These are phyloP conservation scores for Blastobasis lacticolella DNA, from an alignment of 2,888 invertebrate genomes.

Conservation along the genomic window DNA sequence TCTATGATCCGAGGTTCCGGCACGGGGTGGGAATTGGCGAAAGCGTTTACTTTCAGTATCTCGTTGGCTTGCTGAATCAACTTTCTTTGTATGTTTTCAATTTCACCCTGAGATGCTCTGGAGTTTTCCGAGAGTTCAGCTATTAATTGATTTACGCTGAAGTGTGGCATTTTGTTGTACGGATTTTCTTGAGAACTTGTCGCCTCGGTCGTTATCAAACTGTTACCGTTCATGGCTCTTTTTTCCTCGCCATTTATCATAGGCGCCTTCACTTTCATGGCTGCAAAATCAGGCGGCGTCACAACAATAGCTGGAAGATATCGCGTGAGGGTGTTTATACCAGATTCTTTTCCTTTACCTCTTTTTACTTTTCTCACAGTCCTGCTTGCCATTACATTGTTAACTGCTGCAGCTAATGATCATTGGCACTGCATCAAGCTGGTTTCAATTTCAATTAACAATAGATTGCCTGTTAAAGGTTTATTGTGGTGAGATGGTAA, in stretches of 20 bases:
- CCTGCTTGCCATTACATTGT: constrained; percentile 79
- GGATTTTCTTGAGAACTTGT: constrained; percentile 20
- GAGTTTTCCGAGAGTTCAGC: constrained; percentile 63
- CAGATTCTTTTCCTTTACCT: constrained; percentile 63
- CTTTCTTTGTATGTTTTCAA: constrained; percentile 60
- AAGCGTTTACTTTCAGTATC: constrained; percentile 64
- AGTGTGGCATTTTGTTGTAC: constrained; percentile 42
- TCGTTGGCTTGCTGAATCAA: constrained; percentile 63
- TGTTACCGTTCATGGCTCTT: constrained; percentile 14
- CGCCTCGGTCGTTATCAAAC: constrained; percentile 12
- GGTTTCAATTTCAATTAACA: no score
- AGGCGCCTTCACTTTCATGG: constrained; percentile 54
- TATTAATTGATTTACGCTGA: constrained; percentile 60
- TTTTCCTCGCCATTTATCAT: constrained; percentile 29
- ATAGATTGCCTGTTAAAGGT: no score
- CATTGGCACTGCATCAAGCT: constrained; percentile 30
- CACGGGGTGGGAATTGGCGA: constrained; percentile 40
- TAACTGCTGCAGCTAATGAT: constrained; percentile 34
- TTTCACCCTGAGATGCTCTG: constrained; percentile 57
- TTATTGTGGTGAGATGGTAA: no score
- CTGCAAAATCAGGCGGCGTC: constrained; percentile 44
- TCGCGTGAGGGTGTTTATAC: constrained; percentile 22
- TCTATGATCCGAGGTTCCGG: constrained; percentile 47
- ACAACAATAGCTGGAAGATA: constrained; percentile 49
- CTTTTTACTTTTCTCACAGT: constrained; percentile 84